Evolutionary conservation across 1,140 invertebrate species (phyloP), one percentile per base, ranked within the genome.

Genomic region (Musca domestica): DNA sequence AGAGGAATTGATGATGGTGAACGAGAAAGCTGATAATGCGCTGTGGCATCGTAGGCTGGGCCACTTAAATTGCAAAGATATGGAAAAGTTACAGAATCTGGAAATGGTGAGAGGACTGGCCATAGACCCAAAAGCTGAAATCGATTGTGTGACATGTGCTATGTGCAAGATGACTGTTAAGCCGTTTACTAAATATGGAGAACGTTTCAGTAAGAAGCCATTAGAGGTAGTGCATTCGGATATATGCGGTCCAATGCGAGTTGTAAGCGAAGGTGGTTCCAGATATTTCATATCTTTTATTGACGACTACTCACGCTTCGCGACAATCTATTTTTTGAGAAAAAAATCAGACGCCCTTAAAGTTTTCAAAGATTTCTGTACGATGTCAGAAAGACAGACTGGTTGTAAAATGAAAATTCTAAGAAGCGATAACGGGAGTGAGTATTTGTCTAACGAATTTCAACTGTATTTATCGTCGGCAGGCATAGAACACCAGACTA

Each of bases 361-460:
- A 6, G 46, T n/a, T 5, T 65, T 69, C 20, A 69, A 65, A 56
- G 20, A 48, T 2, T 68, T 52, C 54, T 10, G 5, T 4, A 17
- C 10, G 12, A 48, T 22, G 14, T 6, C 30, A 66, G 67, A 75
- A 73, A 73, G 70, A 14, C 41, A 76, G 70, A 75, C 73, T 17
- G 66, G 72, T 49, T 56, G 69, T 56, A n/a, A n/a, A n/a, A n/a
- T n/a, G n/a, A n/a, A n/a, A n/a, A n/a, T n/a, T n/a, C n/a, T n/a
- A n/a, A n/a, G 74, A 64, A 74, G 69, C 15, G 80, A 82, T 56
- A 83, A 83, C 72, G 83, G 82, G 48, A 71, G 19, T 17, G 81
- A 84, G 72, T 66, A 49, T 25, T 20, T 5, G 17, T 49, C 41
- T 23, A 27, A 25, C 4, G 17, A 66, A 66, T 66, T 66, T 49